Evolutionary conservation across 2,113 vertebrate genomes (phyloP).

Genomic region (Salminus brasiliensis): DNA sequence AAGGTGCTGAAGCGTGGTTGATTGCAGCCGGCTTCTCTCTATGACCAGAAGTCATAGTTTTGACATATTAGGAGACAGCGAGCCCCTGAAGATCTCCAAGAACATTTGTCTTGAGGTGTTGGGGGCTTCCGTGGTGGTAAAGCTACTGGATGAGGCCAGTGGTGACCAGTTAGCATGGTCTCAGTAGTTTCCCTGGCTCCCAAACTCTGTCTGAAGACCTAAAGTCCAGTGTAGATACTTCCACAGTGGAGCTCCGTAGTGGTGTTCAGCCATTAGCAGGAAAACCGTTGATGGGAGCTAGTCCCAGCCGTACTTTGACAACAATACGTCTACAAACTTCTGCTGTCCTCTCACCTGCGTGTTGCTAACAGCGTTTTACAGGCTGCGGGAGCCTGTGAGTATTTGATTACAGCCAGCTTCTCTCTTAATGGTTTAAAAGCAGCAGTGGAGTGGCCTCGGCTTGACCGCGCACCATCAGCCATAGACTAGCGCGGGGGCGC

Average conservation of each 20-base stretch:
- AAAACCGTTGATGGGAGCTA: no score
- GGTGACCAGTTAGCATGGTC: not conserved
- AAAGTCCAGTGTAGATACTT: no score
- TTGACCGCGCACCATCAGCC: slow-evolving; percentile 42
- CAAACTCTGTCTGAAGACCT: not conserved
- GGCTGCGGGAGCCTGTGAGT: not conserved
- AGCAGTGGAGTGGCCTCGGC: slow-evolving; percentile 28
- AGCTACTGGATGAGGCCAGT: no score
- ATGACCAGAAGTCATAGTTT: no score
- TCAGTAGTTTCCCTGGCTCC: not conserved
- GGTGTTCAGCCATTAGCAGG: no score
- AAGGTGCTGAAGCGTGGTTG: no score
- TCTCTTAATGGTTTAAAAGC: slow-evolving; percentile 53
- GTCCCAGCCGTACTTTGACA: not conserved
- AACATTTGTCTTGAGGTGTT: no score
- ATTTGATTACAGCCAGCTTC: slow-evolving; percentile 46
- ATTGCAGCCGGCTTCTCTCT: no score
- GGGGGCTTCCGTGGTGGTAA: no score
- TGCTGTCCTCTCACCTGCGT: not conserved
- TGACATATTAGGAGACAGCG: no score
- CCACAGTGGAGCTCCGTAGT: no score
- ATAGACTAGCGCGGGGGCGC: not conserved
- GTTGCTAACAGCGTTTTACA: slow-evolving; percentile 24
- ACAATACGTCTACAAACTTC: not conserved
- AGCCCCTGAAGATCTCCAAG: no score